Conservation (phyloP, 2,888 invertebrate genomes). For the Cecidostiba fungosa region DNA sequence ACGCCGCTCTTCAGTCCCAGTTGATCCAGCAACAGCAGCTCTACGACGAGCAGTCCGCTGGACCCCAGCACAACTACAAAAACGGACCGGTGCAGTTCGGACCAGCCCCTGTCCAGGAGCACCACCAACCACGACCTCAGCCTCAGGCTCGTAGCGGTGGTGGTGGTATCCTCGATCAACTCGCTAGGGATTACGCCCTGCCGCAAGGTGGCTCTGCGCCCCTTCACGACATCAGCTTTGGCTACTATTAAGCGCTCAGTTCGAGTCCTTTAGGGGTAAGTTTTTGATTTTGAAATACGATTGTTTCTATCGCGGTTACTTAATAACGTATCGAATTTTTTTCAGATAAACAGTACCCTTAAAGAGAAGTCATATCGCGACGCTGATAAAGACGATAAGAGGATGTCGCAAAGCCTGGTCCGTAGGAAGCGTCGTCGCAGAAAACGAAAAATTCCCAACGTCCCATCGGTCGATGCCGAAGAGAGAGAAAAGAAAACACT, state of each 20-base stretch:
- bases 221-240: constrained; percentile 91
- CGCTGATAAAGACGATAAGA: constrained; percentile 39
- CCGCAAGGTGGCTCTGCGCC: constrained; percentile 87
- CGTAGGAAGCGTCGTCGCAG: constrained; percentile 20
- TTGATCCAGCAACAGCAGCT: constrained; percentile 70
- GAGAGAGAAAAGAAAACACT: not conserved
- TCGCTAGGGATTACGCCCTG: constrained; percentile 90
- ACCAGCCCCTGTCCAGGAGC: constrained; percentile 75
- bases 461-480: not conserved
- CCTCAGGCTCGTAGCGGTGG: constrained; percentile 76
- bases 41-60: constrained; percentile 72
- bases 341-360: constrained; percentile 37
- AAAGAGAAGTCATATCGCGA: constrained; percentile 44
- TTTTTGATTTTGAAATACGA: not conserved
- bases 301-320: not conserved
- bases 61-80: constrained; percentile 73
- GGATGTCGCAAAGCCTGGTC: constrained; percentile 25
- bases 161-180: constrained; percentile 87
- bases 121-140: constrained; percentile 65
- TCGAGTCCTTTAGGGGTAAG: constrained; percentile 35
- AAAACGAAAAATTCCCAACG: constrained; percentile 20
- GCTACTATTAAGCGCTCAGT: constrained; percentile 84
- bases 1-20: constrained; percentile 70
- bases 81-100: constrained; percentile 77
- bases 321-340: not conserved